These are phyloP conservation scores for Theodoxus fluviatilis DNA, from an alignment of 2,888 invertebrate genomes.

Conservation along the genomic window DNA sequence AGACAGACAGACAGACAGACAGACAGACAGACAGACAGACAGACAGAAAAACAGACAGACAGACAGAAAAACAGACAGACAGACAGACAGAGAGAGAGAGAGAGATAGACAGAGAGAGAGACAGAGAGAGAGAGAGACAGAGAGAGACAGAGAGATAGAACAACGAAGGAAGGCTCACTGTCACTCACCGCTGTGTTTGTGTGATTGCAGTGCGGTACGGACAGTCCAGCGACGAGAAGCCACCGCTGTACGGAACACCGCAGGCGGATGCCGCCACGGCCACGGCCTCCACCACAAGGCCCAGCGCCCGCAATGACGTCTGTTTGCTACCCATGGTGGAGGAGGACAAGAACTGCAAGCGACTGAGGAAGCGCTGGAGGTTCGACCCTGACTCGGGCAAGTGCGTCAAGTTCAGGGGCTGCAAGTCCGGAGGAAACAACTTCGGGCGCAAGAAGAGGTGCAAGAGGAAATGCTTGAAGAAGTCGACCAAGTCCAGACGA, in stretches of 20 bases:
- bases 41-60: no score
- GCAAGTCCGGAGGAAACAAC: conserved; percentile 40
- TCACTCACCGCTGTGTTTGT: no score
- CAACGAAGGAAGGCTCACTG: no score
- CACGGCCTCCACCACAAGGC: background rate
- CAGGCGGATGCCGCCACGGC: conserved; percentile 19
- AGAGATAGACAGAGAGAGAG: no score
- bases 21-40: no score
- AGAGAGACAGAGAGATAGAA: no score
- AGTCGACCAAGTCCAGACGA: conserved; percentile 19
- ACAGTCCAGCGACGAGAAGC: no score
- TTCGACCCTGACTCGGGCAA: conserved; percentile 39
- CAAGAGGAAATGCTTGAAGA: conserved; percentile 38
- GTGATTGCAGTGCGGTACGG: no score
- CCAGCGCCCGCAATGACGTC: conserved; percentile 30
- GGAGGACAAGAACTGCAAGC: conserved; percentile 36
- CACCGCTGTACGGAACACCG: background rate
- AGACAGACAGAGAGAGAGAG: no score
- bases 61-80: no score
- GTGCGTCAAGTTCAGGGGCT: conserved; percentile 39
- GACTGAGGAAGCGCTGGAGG: conserved; percentile 36
- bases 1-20: no score
- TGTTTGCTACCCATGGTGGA: conserved; percentile 36
- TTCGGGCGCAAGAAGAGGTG: conserved; percentile 39
- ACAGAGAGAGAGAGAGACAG: no score